Percentiles rank a stretch among this genome's conserved stretches.
phyloP scores from a whole-genome alignment of 2,113 vertebrate genomes.

The Uria aalge region DNA sequence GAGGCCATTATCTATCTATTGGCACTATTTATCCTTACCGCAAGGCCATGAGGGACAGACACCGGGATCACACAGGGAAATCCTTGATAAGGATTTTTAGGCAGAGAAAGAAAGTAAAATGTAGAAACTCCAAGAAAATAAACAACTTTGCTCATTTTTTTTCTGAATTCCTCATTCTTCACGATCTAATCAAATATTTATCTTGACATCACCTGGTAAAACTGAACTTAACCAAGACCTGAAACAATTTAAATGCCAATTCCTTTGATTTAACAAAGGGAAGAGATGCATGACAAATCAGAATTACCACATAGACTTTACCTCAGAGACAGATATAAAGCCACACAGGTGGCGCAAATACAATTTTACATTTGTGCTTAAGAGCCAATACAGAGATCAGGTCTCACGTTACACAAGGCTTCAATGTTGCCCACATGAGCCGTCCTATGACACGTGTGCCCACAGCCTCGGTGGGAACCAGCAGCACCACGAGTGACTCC shows the following conservation, averaged over 20 bases:
- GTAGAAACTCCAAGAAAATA: background rate
- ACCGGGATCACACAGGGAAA: background rate
- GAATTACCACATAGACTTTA: background rate
- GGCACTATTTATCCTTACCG: background rate
- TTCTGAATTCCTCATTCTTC: background rate
- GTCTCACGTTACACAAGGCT: rapidly evolving
- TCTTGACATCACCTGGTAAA: background rate
- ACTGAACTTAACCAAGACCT: background rate
- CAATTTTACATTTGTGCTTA: background rate
- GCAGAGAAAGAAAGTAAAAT: background rate
- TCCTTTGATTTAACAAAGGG: background rate
- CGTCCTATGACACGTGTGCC: rapidly evolving
- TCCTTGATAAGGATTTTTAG: background rate
- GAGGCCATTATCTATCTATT: background rate
- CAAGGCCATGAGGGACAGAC: rapidly evolving
- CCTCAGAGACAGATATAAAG: background rate
- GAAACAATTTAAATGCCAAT: background rate
- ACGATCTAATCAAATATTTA: background rate
- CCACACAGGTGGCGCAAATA: background rate
- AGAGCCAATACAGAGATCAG: background rate
- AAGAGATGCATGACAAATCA: background rate
- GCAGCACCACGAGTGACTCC: rapidly evolving
- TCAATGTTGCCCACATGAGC: rapidly evolving
- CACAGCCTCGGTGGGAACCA: rapidly evolving
- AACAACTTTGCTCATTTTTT: background rate